Conservation (phyloP, 1,140 invertebrate genomes). For the Drosophila obscura region DNA sequence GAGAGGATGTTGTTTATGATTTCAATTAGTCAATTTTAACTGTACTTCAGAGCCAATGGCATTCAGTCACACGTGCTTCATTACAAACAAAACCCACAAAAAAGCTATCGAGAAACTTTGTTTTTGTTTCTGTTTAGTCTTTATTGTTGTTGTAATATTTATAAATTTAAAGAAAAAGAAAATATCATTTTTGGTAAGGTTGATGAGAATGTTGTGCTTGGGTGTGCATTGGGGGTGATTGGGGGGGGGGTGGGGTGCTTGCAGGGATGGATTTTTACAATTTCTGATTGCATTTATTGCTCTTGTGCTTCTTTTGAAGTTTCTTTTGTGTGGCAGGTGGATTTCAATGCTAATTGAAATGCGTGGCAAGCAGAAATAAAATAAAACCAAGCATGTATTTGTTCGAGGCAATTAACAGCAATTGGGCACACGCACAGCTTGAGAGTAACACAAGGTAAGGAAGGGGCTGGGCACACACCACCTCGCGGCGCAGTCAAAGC, state of each 20-base stretch:
- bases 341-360: constrained; percentile 70
- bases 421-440: too few species aligned
- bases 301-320: constrained; percentile 12
- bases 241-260: neutral
- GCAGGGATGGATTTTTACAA: constrained; percentile 8
- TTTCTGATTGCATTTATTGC: constrained; percentile 48
- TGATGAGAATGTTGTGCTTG: neutral
- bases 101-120: too few species aligned
- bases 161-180: constrained; percentile 8
- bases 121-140: too few species aligned
- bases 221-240: neutral
- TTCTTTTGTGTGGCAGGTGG: constrained; percentile 49
- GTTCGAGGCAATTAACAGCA: too few species aligned
- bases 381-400: constrained; percentile 8
- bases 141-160: constrained; percentile 5
- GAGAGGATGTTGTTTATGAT: constrained; percentile 4
- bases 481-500: too few species aligned
- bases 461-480: too few species aligned
- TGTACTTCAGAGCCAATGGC: constrained; percentile 2
- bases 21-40: constrained; percentile 42
- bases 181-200: constrained; percentile 16
- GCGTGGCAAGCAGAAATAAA: constrained; percentile 39
- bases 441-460: too few species aligned
- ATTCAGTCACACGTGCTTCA: constrained; percentile 23
- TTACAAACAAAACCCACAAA: constrained; percentile 25